phyloP scores from a whole-genome alignment of 2,113 vertebrate species.

The Macquaria australasica region DNA sequence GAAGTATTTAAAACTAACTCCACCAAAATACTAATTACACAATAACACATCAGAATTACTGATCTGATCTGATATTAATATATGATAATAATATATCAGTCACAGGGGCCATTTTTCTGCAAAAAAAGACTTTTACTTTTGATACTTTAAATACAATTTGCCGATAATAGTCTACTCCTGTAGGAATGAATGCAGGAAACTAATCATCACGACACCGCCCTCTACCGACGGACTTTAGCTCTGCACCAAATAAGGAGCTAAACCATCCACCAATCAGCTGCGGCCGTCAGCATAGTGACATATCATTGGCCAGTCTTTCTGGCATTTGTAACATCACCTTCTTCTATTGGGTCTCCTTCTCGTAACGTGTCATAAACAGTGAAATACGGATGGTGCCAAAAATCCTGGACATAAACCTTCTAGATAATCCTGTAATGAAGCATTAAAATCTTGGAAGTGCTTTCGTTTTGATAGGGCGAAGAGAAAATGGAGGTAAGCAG shows the following conservation, averaged over 20 bases:
- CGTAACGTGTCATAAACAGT: conserved; percentile 80
- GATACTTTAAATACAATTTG: neutral
- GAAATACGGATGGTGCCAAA: conserved; percentile 13
- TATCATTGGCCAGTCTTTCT: conserved; percentile 50
- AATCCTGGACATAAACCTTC: neutral
- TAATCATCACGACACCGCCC: neutral
- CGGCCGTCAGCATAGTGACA: neutral
- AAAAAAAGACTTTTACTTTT: neutral
- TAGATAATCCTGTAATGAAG: conserved; percentile 38
- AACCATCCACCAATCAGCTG: conserved; percentile 53
- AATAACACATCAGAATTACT: neutral
- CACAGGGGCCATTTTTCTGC: neutral
- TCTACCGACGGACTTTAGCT: conserved; percentile 15
- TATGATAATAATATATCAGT: no score
- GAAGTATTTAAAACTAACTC: neutral
- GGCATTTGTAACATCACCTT: neutral
- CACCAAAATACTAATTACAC: neutral
- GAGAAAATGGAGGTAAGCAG: conserved; percentile 80
- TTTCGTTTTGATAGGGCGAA: neutral
- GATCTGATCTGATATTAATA: no score
- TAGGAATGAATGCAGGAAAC: neutral
- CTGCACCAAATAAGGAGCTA: neutral
- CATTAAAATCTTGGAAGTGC: neutral
- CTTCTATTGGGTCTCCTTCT: conserved; percentile 62
- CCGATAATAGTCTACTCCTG: neutral